phyloP scores from a whole-genome alignment of 2,888 invertebrate species.

The Hypercompe scribonia region DNA sequence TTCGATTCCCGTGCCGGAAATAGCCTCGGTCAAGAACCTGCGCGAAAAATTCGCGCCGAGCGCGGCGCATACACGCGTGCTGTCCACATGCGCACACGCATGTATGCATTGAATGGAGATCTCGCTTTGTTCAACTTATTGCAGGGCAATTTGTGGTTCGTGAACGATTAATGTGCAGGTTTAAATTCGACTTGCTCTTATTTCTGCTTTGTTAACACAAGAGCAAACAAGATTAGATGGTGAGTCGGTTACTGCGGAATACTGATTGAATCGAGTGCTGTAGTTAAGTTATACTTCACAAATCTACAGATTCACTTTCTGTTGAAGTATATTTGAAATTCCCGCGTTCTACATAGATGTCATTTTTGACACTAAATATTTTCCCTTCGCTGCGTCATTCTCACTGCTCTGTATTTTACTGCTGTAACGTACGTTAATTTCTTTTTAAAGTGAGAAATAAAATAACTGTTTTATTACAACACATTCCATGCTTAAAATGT shows the following conservation, averaged over 20 bases:
- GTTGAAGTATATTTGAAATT: neutral
- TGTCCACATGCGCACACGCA: conserved; percentile 14
- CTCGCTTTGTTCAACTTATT: conserved; percentile 18
- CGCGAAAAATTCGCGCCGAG: conserved; percentile 61
- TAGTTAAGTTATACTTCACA: neutral
- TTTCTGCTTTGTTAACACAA: neutral
- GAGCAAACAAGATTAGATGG: neutral
- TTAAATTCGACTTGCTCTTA: neutral
- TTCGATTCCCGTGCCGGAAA: conserved; percentile 76
- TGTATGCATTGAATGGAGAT: conserved; percentile 5
- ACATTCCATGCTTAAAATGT: too few relatives aligned
- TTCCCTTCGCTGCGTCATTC: too few relatives aligned
- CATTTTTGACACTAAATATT: too few relatives aligned
- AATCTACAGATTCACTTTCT: neutral
- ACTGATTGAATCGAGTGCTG: neutral
- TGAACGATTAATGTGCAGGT: conserved; percentile 10
- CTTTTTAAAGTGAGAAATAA: too few relatives aligned
- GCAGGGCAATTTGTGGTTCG: conserved; percentile 13
- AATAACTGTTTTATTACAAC: too few relatives aligned
- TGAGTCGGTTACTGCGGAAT: neutral
- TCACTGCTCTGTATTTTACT: too few relatives aligned
- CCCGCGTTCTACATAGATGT: too few relatives aligned
- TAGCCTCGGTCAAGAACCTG: conserved; percentile 77
- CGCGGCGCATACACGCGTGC: conserved; percentile 21
- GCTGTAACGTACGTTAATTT: too few relatives aligned